Evolutionary conservation across 2,888 invertebrate genomes (phyloP), one percentile per base, ranked within the genome.

Genomic region (Drosophila nigritarsus): DNA sequence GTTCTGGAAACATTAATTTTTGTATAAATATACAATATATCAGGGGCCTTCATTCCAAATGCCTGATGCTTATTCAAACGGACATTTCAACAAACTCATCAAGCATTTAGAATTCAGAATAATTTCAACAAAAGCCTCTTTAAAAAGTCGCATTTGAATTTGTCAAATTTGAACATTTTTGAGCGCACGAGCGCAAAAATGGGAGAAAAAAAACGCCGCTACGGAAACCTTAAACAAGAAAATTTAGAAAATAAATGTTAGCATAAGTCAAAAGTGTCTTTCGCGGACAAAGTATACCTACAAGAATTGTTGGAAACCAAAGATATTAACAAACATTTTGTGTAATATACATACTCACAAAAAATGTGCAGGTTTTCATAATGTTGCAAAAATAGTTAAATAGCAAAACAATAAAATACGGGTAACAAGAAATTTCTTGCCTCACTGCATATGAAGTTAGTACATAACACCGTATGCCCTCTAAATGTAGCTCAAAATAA

Each of bases 161-260:
- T 66, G 42, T 50, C 67, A 61, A 62, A 56, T 81, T 73, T 65
- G 65, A 65, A 64, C 51, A 68, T 63, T 71, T 65, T 76, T 72
- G 72, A 58, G 78, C 80, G 63, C 54, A n/a, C 11, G 24, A 29
- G 62, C 72, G 78, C 82, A 78, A 56, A 69, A 62, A 63, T 64
- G 40, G 65, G 76, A 64, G 53, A 60, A 73, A 8, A 68, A 82
- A 87, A 82, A 87, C 85, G 85, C 85, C 89, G 85, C 85, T 86
- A 86, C 85, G 80, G 79, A 85, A 89, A 86, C 85, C 85, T 86
- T 86, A 68, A 64, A 72, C 40, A 56, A 76, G 48, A 82, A 72
- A 49, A 71, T 68, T 80, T 76, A 80, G 69, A 45, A 66, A 72
- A 60, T 49, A 60, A 74, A 71, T 53, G 32, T 72, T 76, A 87